A percentile compares a stretch with the other conserved stretches of the same genome.
phyloP scores from a whole-genome alignment of 2,888 invertebrate genomes.

The Ochlodes sylvanus region DNA sequence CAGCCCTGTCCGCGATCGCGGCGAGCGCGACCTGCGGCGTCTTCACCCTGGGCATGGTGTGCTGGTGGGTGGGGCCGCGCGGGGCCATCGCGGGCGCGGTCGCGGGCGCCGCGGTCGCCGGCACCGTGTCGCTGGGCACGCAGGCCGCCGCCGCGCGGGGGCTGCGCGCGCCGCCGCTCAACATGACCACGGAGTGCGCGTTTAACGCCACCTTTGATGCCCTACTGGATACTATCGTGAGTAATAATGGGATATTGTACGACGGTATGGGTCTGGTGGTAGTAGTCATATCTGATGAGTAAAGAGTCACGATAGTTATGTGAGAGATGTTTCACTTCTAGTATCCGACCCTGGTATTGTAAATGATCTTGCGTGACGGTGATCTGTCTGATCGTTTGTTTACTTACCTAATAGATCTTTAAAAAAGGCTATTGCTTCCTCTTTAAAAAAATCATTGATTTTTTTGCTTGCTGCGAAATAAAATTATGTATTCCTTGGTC shows the following conservation, averaged over 20 bases:
- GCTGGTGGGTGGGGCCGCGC: slow-evolving; percentile 91
- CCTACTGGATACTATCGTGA: slow-evolving; percentile 64
- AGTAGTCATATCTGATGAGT: too few relatives aligned
- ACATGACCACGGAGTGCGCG: slow-evolving; percentile 58
- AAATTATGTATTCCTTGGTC: too few relatives aligned
- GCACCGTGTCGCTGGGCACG: slow-evolving; percentile 87
- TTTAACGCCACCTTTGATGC: slow-evolving; percentile 60
- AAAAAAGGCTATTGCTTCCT: too few relatives aligned
- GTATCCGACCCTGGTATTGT: too few relatives aligned
- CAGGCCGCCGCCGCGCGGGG: slow-evolving; percentile 87
- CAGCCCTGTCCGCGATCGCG: slow-evolving; percentile 92
- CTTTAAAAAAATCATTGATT: too few relatives aligned
- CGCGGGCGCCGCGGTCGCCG: slow-evolving; percentile 86
- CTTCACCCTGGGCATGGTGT: slow-evolving; percentile 92
- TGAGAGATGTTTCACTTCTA: too few relatives aligned
- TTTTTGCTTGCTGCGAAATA: too few relatives aligned
- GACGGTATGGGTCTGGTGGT: too few relatives aligned
- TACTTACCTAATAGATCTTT: too few relatives aligned
- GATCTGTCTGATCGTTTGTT: too few relatives aligned
- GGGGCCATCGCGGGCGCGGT: slow-evolving; percentile 86
- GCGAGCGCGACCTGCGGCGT: slow-evolving; percentile 93
- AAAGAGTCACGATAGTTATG: too few relatives aligned
- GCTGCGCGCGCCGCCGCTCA: slow-evolving; percentile 77
- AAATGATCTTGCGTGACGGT: too few relatives aligned
- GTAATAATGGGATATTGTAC: slow-evolving; percentile 22